Evolutionary conservation across 2,888 invertebrate species (phyloP).

Genomic region (Mythimna impura): DNA sequence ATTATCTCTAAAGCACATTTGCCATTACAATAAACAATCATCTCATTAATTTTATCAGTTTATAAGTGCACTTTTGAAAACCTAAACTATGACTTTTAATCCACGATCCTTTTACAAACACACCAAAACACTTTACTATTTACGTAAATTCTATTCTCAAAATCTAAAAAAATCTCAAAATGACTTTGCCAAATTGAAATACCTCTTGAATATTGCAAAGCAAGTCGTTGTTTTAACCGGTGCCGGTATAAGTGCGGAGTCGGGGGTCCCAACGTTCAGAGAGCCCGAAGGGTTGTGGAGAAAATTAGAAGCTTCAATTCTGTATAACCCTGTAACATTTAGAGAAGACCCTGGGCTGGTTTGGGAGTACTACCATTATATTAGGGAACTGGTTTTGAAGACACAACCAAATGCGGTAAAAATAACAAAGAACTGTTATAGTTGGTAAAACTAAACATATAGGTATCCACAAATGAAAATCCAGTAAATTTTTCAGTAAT

Average conservation of each 20-base stretch:
- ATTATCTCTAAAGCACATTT: neutral
- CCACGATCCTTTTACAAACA: constrained; percentile 12
- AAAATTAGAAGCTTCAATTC: constrained; percentile 92
- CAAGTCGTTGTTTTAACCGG: constrained; percentile 93
- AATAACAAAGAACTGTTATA: neutral
- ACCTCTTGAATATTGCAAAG: constrained; percentile 90
- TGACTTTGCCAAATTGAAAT: constrained; percentile 89
- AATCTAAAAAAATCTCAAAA: constrained; percentile 70
- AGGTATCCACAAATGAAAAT: too few species aligned
- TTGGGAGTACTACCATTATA: constrained; percentile 97
- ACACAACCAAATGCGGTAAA: constrained; percentile 93
- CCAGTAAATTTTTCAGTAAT: too few species aligned
- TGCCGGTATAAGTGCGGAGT: constrained; percentile 96
- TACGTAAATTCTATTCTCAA: constrained; percentile 26
- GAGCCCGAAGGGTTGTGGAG: constrained; percentile 96
- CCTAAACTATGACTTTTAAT: constrained; percentile 21
- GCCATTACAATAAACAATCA: neutral
- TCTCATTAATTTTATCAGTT: neutral
- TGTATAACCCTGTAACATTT: constrained; percentile 94
- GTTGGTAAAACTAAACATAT: neutral
- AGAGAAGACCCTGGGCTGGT: constrained; percentile 93
- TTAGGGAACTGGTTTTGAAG: constrained; percentile 94
- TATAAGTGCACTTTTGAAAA: neutral
- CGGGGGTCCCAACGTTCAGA: constrained; percentile 96
- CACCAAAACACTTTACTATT: constrained; percentile 13